phyloP scores from a whole-genome alignment of 2,113 vertebrate species.

The Macrotis lagotis region DNA sequence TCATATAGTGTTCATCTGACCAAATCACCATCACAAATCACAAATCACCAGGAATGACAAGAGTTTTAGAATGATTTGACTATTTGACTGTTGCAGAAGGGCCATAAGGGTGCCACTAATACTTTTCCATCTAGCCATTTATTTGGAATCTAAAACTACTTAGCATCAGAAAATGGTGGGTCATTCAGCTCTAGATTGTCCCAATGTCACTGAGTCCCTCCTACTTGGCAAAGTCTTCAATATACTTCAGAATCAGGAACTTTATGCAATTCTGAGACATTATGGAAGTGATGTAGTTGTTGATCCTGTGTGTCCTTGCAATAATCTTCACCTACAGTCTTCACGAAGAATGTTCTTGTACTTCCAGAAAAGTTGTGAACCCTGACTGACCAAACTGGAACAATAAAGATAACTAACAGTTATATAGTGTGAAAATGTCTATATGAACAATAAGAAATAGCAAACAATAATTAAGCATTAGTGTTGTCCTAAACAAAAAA shows the following conservation, averaged over 20 bases:
- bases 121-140: background rate
- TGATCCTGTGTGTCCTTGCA: background rate
- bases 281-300: background rate
- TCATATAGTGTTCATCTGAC: background rate
- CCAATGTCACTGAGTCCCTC: background rate
- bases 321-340: background rate
- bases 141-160: background rate
- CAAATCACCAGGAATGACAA: background rate
- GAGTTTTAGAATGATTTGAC: background rate
- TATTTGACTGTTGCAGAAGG: background rate
- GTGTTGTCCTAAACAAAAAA: background rate
- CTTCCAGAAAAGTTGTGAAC: background rate
- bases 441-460: background rate
- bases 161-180: background rate
- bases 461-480: background rate
- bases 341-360: background rate
- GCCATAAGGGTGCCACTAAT: background rate
- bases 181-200: background rate
- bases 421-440: background rate
- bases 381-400: background rate
- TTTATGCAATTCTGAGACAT: background rate
- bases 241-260: background rate
- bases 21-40: background rate
- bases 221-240: background rate
- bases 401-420: background rate